Conservation (phyloP, 2,797 vertebrate genomes). For the Mormyrus proboscirostris region DNA sequence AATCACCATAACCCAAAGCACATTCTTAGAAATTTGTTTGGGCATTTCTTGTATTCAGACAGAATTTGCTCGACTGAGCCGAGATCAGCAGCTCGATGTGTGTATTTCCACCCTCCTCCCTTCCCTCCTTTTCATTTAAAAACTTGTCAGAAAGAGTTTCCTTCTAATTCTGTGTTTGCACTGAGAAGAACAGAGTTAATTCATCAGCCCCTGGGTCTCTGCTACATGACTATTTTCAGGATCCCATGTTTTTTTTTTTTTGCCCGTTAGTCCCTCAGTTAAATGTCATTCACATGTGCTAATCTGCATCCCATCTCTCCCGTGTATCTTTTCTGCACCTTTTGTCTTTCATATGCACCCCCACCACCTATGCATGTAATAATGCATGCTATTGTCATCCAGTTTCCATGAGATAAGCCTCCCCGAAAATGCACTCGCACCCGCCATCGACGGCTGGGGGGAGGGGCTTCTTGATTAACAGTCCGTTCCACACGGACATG, state of each 20-base stretch:
- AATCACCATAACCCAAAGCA: not conserved
- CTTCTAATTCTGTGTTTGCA: not conserved
- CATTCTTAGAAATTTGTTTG: not conserved
- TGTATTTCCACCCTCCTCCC: not conserved
- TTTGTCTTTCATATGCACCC: conserved; percentile 23
- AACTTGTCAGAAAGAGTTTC: not conserved
- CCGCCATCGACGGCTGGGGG: conserved; percentile 33
- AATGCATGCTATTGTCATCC: conserved; percentile 58
- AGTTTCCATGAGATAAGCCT: conserved; percentile 53
- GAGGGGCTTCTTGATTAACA: conserved; percentile 33
- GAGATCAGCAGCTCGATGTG: not conserved
- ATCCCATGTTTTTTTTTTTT: not conserved
- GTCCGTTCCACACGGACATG: conserved; percentile 39
- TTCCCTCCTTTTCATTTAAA: not conserved
- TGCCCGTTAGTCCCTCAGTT: not conserved
- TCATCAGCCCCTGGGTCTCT: not conserved
- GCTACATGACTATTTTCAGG: not conserved
- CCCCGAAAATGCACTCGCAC: conserved; percentile 58
- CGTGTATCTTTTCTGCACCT: not conserved
- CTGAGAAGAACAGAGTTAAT: not conserved
- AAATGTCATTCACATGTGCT: not conserved
- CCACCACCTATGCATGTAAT: conserved; percentile 49
- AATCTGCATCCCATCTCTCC: not conserved
- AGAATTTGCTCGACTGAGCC: not conserved
- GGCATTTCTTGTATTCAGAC: not conserved